Base-by-base conservation (phyloP, 1,140 invertebrate genomes). In the Drosophila gunungcola region DNA sequence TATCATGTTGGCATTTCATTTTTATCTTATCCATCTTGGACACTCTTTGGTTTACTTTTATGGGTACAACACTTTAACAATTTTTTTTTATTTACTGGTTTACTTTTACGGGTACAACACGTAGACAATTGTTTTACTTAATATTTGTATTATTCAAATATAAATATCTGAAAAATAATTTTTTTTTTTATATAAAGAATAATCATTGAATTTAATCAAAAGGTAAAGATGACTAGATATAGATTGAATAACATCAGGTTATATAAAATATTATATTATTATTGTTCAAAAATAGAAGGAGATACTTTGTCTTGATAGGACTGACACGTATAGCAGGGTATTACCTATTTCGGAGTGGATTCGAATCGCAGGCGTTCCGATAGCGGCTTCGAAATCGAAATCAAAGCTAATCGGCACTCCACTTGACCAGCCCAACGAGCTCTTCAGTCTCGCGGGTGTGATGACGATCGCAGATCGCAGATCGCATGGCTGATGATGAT, bases 371-470 rank as follows among this genome's bases (percentile, higher is more conserved):
- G n/a, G n/a, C n/a, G n/a, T n/a, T 3, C 54, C 61, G 64, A 68
- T 68, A 68, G 61, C 64, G 61, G 60, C 46, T 60, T 13, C 38
- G 4, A 41, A 68, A 68, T 68, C 64, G 4, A 41, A 68, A 68
- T 68, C 64, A 68, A 68, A 68, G 64, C 61, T 68, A 65, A 68
- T 68, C 64, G 46, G 3, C 27, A 64, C 43, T 63, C 60, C 5
- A 32, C 29, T 29, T 21, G 52, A 62, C 38, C 29, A 21, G 43
- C 11, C 45, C 25, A 60, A 65, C 61, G 32, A 68, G 53, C 55
- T 65, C 62, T 63, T 60, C 60, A 60, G 38, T 53, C 32, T 68
- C 5, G 64, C 65, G 64, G 32, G 63, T 27, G 49, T 48, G 62
- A 69, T 38, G 38, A 4, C 21, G 32, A 69, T 65, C 21, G 10